Percentiles rank a stretch among this genome's conserved stretches.
phyloP scores from a whole-genome alignment of 2,888 invertebrate species.

The Parnassius glacialis region DNA sequence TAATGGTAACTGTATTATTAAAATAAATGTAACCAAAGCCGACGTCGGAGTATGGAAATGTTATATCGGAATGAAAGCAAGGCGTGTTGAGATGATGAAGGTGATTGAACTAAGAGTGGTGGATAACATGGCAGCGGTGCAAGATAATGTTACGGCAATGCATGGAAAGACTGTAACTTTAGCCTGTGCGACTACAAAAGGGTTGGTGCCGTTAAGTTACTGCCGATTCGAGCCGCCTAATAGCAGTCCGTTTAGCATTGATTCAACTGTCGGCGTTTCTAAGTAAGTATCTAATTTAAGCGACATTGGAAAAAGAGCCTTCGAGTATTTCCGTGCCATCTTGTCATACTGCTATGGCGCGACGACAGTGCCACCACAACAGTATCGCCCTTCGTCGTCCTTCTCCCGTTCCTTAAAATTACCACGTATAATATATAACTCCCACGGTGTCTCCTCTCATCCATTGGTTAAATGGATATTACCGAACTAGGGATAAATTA shows the following conservation, averaged over 20 bases:
- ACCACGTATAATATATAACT: too few relatives aligned
- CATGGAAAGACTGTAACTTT: constrained; percentile 58
- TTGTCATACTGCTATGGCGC: too few relatives aligned
- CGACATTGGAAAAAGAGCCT: too few relatives aligned
- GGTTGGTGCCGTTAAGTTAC: constrained; percentile 59
- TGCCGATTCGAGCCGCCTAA: constrained; percentile 75
- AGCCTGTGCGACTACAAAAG: constrained; percentile 61
- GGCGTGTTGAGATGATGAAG: constrained; percentile 56
- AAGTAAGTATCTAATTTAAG: constrained; percentile 49
- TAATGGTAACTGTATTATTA: constrained; percentile 62
- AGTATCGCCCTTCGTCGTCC: too few relatives aligned
- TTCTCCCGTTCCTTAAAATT: too few relatives aligned
- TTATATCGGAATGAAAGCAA: constrained; percentile 60
- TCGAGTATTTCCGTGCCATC: too few relatives aligned
- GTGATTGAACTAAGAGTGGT: constrained; percentile 57
- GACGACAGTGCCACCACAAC: too few relatives aligned
- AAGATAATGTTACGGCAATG: constrained; percentile 47
- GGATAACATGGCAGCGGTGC: constrained; percentile 58
- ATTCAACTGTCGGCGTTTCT: constrained; percentile 50
- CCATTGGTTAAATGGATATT: too few relatives aligned
- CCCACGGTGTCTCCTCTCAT: too few relatives aligned
- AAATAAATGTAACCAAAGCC: constrained; percentile 44
- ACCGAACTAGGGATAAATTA: too few relatives aligned
- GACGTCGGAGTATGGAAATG: constrained; percentile 74
- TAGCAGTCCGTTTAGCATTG: constrained; percentile 68